Evolutionary conservation across 2,113 vertebrate genomes (phyloP), one percentile per base, ranked within the genome.

Genomic region (Eclectus roratus): DNA sequence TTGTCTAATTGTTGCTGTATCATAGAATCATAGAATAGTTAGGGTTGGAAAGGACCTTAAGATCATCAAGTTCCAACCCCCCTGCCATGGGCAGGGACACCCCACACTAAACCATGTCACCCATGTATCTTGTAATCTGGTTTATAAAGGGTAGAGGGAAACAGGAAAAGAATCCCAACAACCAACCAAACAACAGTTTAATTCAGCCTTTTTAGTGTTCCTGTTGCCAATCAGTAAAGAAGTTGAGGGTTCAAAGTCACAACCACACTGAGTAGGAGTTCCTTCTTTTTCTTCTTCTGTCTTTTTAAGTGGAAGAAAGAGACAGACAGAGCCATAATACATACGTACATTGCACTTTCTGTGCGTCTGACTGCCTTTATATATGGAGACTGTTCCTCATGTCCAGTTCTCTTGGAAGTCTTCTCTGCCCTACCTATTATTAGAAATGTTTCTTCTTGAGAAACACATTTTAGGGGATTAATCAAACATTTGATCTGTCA

Each of bases 401-500:
- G 64, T 86, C 80, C 46, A 52, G 39, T 58, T 78, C 23, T 76
- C 39, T 60, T 69, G 31, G 35, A 88, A 88, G 58, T 87, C 77
- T 79, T 94, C 72, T 41, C 23, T 83, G 37, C 7, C 55, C 55
- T 90, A 65, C 55, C 69, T 72, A 55, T 85, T 68, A 90, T 31
- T 28, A 83, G 53, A 93, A 28, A 66, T 70, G 64, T 73, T 81
- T 91, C 28, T 94, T 66, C 56, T 71, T 92, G 73, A 79, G 64
- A 94, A 88, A 91, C 49, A 46, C 0, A 9, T 43, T 91, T 86
- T 39, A 88, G 25, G 33, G 64, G 16, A 88, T 91, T 52, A 91
- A 92, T 86, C 72, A 84, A 89, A 91, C 8, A 61, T 80, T 90
- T 91, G 46, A 91, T 27, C 39, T 94, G 61, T 64, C 86, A 78